Evolutionary conservation across 2,888 invertebrate species (phyloP).

Genomic region (Belgica antarctica): DNA sequence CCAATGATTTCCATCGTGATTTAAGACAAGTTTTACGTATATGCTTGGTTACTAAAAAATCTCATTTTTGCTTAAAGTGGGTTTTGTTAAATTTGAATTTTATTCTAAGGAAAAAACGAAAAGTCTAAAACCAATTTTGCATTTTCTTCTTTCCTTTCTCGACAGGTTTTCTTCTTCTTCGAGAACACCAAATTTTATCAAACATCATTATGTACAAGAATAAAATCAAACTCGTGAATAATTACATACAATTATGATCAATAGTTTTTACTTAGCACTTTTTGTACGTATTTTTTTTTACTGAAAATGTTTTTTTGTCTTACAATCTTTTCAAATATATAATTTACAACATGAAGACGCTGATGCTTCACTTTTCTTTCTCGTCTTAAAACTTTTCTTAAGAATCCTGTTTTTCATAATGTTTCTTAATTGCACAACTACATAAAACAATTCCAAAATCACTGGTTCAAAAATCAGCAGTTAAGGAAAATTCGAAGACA

Average conservation of each 20-base stretch:
- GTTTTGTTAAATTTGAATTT: slow-evolving; percentile 29
- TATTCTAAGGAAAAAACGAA: slow-evolving; percentile 4
- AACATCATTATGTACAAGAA: slow-evolving; percentile 28
- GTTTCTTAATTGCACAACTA: slow-evolving; percentile 41
- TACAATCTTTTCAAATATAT: not conserved
- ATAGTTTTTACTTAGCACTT: slow-evolving; percentile 43
- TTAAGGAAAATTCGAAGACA: not conserved
- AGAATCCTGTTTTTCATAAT: slow-evolving; percentile 42
- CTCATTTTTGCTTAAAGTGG: not conserved
- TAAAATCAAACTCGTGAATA: slow-evolving; percentile 39
- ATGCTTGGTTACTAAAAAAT: not conserved
- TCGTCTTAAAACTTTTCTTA: not conserved
- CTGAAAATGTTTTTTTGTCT: not conserved
- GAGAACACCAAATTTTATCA: not conserved
- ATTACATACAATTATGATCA: slow-evolving; percentile 40
- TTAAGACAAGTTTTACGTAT: slow-evolving; percentile 14
- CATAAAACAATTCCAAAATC: slow-evolving; percentile 28
- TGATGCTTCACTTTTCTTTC: not conserved
- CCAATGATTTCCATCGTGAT: not conserved
- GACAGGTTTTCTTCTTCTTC: not conserved
- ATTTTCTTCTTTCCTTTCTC: not conserved
- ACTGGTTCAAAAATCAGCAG: slow-evolving; percentile 18
- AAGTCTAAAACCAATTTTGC: slow-evolving; percentile 3
- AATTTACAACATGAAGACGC: not conserved
- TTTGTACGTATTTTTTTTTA: slow-evolving; percentile 43